Conservation (phyloP, 1,140 invertebrate species). For the Manduca sexta region DNA sequence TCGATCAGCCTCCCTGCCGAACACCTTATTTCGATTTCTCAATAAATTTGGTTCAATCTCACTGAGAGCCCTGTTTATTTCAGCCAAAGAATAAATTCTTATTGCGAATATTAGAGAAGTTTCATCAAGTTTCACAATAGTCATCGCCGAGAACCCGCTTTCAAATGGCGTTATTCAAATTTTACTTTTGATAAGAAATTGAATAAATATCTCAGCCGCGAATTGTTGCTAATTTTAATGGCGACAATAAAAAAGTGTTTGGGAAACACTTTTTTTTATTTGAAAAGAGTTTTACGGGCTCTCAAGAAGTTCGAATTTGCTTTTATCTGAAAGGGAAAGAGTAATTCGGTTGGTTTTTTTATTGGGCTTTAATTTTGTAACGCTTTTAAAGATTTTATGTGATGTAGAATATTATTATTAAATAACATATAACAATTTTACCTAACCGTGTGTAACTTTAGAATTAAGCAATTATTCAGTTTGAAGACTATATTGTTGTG, state of each 20-base stretch:
- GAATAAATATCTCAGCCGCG: slow-evolving; percentile 42
- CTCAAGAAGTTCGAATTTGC: background rate
- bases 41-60: slow-evolving; percentile 45
- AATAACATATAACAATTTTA: too few species aligned
- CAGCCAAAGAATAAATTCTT: slow-evolving; percentile 53
- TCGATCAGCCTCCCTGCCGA: slow-evolving; percentile 10
- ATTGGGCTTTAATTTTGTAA: too few species aligned
- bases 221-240: slow-evolving; percentile 37
- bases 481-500: too few species aligned
- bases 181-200: slow-evolving; percentile 57
- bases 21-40: slow-evolving; percentile 33
- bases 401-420: too few species aligned
- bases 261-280: background rate
- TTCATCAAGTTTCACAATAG: slow-evolving; percentile 46
- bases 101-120: slow-evolving; percentile 56
- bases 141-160: slow-evolving; percentile 39
- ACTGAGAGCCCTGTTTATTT: slow-evolving; percentile 37
- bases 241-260: slow-evolving; percentile 21
- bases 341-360: too few species aligned
- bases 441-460: too few species aligned
- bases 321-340: too few species aligned
- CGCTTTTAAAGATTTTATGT: too few species aligned
- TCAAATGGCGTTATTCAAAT: slow-evolving; percentile 56
- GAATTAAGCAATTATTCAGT: too few species aligned
- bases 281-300: background rate